These are phyloP conservation scores for Chelmon rostratus DNA, from an alignment of 2,797 vertebrate genomes.

Conservation along the genomic window DNA sequence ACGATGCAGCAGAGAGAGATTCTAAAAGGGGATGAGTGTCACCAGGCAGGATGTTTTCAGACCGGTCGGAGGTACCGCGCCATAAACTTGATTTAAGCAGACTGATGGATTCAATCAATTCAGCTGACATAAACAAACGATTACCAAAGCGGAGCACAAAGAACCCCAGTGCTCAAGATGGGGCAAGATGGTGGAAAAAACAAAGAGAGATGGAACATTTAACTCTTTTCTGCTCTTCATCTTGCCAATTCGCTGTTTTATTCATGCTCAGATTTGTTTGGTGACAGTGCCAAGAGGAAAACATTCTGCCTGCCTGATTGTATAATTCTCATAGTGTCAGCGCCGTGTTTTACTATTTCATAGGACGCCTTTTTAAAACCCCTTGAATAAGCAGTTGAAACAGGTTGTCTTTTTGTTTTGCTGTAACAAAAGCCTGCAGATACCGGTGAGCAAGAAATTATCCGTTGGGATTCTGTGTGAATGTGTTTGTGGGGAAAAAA, in stretches of 20 bases:
- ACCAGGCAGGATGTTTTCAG: constrained; percentile 36
- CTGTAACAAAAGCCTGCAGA: constrained; percentile 43
- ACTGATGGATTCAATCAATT: constrained; percentile 36
- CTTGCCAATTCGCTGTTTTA: constrained; percentile 43
- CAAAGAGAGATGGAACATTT: not conserved
- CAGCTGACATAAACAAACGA: constrained; percentile 47
- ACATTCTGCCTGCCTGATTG: constrained; percentile 56
- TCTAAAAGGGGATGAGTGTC: constrained; percentile 26
- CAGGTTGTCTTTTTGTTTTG: constrained; percentile 54
- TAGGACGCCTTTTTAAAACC: constrained; percentile 28
- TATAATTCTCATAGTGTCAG: constrained; percentile 56
- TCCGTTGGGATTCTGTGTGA: constrained; percentile 43
- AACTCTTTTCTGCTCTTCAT: constrained; percentile 32
- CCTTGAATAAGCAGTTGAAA: constrained; percentile 49
- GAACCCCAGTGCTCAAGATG: constrained; percentile 17
- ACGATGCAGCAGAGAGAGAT: constrained; percentile 22
- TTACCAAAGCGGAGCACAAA: constrained; percentile 27
- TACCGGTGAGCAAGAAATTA: constrained; percentile 26
- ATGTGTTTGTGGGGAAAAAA: not conserved
- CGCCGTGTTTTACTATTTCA: constrained; percentile 44
- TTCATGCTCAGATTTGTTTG: constrained; percentile 49
- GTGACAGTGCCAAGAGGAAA: constrained; percentile 53
- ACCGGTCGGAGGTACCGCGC: constrained; percentile 7
- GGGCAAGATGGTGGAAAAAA: constrained; percentile 7
- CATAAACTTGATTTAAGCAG: constrained; percentile 42